Conservation (phyloP, 2,113 vertebrate species). For the Ammodytes marinus region DNA sequence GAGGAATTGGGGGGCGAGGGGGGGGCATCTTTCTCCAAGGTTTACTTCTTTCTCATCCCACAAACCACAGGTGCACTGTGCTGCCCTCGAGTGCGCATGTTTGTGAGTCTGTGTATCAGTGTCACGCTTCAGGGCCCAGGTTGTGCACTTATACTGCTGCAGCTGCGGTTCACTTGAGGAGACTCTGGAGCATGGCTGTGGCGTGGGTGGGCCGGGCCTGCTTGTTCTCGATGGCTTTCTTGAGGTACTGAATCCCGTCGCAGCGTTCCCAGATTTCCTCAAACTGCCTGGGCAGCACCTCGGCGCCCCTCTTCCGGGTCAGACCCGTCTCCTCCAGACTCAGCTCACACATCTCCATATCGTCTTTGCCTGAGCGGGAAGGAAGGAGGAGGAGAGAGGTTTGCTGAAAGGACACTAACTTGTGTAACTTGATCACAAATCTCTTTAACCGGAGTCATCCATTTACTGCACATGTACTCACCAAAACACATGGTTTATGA, state of each 20-base stretch:
- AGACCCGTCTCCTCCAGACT: conserved; percentile 98
- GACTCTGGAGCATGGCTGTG: conserved; percentile 97
- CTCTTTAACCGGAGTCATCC: neutral
- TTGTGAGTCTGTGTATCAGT: conserved; percentile 10
- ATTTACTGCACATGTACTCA: neutral
- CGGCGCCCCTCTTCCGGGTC: conserved; percentile 95
- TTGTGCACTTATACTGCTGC: conserved; percentile 10
- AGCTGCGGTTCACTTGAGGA: conserved; percentile 88
- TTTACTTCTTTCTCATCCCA: conserved; percentile 9
- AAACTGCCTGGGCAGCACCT: conserved; percentile 95
- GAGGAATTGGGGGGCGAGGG: neutral
- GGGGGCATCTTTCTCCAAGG: conserved; percentile 6
- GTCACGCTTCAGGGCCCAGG: conserved; percentile 18
- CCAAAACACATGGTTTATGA: neutral
- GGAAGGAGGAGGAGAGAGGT: neutral
- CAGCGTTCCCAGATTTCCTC: conserved; percentile 99
- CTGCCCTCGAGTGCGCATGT: conserved; percentile 9
- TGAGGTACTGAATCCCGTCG: conserved; percentile 97
- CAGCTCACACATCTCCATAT: conserved; percentile 99
- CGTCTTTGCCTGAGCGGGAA: conserved; percentile 92
- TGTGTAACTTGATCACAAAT: neutral
- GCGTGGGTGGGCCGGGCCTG: conserved; percentile 96
- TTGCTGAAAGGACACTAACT: neutral
- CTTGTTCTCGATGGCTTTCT: conserved; percentile 93
- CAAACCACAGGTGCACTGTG: neutral